phyloP scores from a whole-genome alignment of 2,797 vertebrate species.

The Tokudaia tokunoshimensis region DNA sequence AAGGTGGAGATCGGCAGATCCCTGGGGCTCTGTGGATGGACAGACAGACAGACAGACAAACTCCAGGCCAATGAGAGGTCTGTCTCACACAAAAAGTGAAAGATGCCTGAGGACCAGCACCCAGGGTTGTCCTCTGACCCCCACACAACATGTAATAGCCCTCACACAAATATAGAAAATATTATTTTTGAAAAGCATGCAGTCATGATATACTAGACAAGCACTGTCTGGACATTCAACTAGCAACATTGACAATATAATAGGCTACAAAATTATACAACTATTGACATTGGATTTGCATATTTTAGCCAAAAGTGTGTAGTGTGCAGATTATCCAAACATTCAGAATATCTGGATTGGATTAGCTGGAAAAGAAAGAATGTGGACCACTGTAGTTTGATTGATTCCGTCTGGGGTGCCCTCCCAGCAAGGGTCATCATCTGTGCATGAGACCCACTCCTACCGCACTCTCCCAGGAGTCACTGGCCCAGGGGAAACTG shows the following conservation, averaged over 20 bases:
- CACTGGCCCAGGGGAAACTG: background rate
- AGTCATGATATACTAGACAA: background rate
- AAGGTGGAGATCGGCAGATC: background rate
- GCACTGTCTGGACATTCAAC: constrained; percentile 15
- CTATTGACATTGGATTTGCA: background rate
- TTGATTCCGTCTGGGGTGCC: background rate
- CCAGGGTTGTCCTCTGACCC: background rate
- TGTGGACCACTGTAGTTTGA: background rate
- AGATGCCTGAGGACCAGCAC: background rate
- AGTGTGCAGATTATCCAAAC: constrained; percentile 1
- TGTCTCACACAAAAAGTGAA: background rate
- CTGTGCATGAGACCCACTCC: background rate
- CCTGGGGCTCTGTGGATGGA: background rate
- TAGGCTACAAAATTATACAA: background rate
- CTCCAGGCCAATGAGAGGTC: background rate
- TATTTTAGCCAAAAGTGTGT: constrained; percentile 3
- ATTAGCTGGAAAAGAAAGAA: background rate
- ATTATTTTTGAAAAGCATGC: background rate
- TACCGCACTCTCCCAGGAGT: background rate
- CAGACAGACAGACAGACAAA: background rate
- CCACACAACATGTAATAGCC: background rate
- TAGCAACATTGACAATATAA: constrained; percentile 6
- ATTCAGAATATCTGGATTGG: background rate
- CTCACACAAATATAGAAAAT: background rate
- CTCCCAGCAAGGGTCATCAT: background rate